Evolutionary conservation across 1,140 invertebrate species (phyloP), one percentile per base, ranked within the genome.

Genomic region (Triops cancriformis): DNA sequence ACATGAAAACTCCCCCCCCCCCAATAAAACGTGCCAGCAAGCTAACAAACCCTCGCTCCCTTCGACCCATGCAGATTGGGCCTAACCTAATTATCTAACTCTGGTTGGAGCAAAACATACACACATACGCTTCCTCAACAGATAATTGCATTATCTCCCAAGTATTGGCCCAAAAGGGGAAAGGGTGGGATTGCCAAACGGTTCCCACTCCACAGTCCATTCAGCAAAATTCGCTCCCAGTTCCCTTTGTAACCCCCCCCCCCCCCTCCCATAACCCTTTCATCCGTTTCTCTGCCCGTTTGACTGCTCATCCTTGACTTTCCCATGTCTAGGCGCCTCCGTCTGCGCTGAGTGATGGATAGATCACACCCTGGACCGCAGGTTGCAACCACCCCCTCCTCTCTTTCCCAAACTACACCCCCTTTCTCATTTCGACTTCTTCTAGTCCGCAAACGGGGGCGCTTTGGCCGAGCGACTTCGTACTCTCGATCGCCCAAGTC

Each of bases 111-210:
- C 51, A 64, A 45, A 64, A 64, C 51, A 64, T 23, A 64, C 51
- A 64, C 18, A 6, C 51, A 64, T 23, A 64, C 51, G 23, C 23
- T 18, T 23, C 23, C 18, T 18, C 9, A 64, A 64, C 1, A 64
- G 51, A 64, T 64, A 64, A 64, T 64, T 64, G 51, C 51, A 64
- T 64, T 64, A 64, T 64, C 51, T 64, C 51, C 51, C 23, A 37
- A 18, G 51, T 64, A 64, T 64, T 64, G 10, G 51, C 51, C 51
- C 10, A 64, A 64, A 64, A 64, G 51, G 51, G 51, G 51, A 7
- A n/a, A n/a, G n/a, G n/a, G n/a, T n/a, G n/a, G n/a, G n/a, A n/a
- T n/a, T 64, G 51, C 14, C 51, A 64, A 64, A 64, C 51, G 14
- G 51, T 64, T 37, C 31, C 31, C 31, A 37, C 31, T 37, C 2